Evolutionary conservation across 2,797 vertebrate genomes (phyloP), one percentile per base, ranked within the genome.

Genomic region (Amniataba percoides): DNA sequence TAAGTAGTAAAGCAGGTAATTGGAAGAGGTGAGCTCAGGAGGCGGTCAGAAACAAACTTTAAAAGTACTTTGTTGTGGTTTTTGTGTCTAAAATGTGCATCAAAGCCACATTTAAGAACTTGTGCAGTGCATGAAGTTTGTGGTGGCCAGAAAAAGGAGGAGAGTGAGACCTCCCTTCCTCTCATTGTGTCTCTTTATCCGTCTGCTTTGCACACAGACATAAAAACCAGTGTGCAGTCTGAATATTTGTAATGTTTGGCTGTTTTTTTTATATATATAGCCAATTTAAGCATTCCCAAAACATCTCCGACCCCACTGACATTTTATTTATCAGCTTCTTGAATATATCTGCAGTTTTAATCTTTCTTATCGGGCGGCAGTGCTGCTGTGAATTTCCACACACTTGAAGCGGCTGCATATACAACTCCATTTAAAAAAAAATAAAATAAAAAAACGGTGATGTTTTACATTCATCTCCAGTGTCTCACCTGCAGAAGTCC

Each of bases 401-500:
- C 14, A 59, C 2, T 77, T 58, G 40, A 72, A 67, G 67, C 19
- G 1, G 43, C 59, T 36, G n/a, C 40, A 60, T 65, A 7, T 31
- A 14, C 11, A 18, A 27, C 59, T 64, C 52, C 3, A 34, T 43
- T 25, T 49, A 27, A 42, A 72, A 57, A 43, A 27, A 27, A 27
- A 27, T 2, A 27, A 27, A 27, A 27, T 2, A 27, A 27, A 27
- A 27, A 27, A 27, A 27, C 27, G 59, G 7, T 46, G 48, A 45
- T 56, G 43, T 42, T 86, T 88, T 42, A 46, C 68, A 72, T 81
- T 82, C 80, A 69, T 62, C 57, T 42, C 25, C 23, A 36, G 36
- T 14, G 78, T 86, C 95, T 95, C 96, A 99, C 98, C 97, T 98
- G 97, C 98, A 99, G 96, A 97, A 99, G 94, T 99, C 97, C 1